A percentile compares a stretch with the other conserved stretches of the same genome.
Evolutionary conservation across 2,113 vertebrate genomes (phyloP).

Genomic region (Delphinus delphis): DNA sequence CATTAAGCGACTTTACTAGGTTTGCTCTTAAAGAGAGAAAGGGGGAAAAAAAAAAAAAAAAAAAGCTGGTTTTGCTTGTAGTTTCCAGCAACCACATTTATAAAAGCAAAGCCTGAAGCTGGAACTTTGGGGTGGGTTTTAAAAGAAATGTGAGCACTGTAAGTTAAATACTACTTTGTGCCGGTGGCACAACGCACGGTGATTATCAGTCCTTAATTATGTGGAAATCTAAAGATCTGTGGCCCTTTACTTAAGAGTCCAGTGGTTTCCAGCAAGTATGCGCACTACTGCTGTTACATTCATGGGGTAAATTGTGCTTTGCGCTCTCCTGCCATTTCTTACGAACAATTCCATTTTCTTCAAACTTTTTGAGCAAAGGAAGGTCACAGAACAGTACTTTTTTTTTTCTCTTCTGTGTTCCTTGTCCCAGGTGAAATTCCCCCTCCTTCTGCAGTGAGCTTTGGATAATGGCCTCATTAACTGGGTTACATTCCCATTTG

Average conservation of each 20-base stretch:
- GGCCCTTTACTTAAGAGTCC: background rate
- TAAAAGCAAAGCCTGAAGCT: background rate
- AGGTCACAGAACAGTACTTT: background rate
- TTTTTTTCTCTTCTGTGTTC: background rate
- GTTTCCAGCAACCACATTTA: background rate
- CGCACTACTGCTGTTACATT: background rate
- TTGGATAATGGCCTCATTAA: background rate
- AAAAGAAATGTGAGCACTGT: background rate
- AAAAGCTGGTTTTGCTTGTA: background rate
- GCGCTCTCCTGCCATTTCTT: background rate
- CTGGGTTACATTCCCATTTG: slow-evolving; percentile 8
- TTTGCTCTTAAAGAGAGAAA: background rate
- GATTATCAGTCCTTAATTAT: background rate
- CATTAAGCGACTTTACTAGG: background rate
- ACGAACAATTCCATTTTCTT: background rate
- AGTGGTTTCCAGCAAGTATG: background rate
- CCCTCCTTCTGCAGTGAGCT: background rate
- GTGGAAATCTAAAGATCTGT: background rate
- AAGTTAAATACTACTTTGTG: background rate
- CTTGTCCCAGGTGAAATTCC: background rate
- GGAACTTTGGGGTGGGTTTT: background rate
- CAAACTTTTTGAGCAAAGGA: background rate
- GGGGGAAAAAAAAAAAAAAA: too few relatives aligned
- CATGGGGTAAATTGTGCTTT: background rate
- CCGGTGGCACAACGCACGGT: background rate